Conservation (phyloP, 2,888 invertebrate genomes). For the Atethmia centrago region DNA sequence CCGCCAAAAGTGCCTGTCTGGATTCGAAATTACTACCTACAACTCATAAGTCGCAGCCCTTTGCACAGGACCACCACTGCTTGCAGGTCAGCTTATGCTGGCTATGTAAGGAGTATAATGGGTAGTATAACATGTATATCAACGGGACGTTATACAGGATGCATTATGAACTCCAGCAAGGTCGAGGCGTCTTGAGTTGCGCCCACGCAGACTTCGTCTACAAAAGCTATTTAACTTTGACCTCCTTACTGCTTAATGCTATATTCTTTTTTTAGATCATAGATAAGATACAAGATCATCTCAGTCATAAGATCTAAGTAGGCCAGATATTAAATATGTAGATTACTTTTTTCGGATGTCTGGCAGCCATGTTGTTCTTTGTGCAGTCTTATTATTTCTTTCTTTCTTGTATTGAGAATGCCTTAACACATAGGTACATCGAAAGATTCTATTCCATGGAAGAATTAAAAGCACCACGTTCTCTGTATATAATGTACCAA, state of each 20-base stretch:
- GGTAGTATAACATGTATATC: slow-evolving; percentile 27
- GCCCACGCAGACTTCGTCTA: slow-evolving; percentile 34
- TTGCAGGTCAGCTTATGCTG: neutral
- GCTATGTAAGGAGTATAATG: neutral
- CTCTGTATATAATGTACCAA: too few species aligned
- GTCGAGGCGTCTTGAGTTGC: slow-evolving; percentile 2
- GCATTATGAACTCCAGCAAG: slow-evolving; percentile 41
- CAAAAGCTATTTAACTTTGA: slow-evolving; percentile 54
- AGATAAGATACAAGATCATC: slow-evolving; percentile 35
- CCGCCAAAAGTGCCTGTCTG: too few species aligned
- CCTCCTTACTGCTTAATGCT: slow-evolving; percentile 28
- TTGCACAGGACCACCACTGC: neutral
- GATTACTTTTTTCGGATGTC: neutral
- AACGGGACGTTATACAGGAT: slow-evolving; percentile 27
- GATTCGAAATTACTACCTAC: too few species aligned
- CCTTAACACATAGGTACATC: too few species aligned
- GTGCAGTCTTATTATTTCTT: too few species aligned
- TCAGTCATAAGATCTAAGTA: slow-evolving; percentile 14
- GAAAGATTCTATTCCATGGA: too few species aligned
- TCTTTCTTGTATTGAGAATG: too few species aligned
- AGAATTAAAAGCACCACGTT: too few species aligned
- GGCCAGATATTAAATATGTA: neutral
- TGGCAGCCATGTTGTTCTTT: neutral
- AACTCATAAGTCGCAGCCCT: too few species aligned
- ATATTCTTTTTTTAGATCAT: slow-evolving; percentile 34